Percentiles rank a stretch among this genome's conserved stretches.
Conservation (phyloP, 2,113 vertebrate species). For the Noctilio leporinus region DNA sequence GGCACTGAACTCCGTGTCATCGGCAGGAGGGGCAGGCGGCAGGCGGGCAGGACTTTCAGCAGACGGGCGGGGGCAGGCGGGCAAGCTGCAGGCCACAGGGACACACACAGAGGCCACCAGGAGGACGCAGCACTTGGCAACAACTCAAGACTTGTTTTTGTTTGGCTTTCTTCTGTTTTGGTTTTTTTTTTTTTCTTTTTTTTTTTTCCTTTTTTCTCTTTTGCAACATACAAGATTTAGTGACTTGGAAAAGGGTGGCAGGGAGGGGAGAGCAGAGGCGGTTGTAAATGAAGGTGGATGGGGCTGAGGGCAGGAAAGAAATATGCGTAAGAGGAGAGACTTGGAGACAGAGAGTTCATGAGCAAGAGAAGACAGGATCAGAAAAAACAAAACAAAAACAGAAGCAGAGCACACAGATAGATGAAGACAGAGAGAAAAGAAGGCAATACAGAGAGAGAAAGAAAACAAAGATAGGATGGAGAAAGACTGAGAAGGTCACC, state of each 20-base stretch:
- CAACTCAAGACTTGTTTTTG: slow-evolving; percentile 82
- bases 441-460: not conserved
- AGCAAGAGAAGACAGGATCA: slow-evolving; percentile 49
- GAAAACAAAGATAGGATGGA: slow-evolving; percentile 67
- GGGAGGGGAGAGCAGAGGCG: not conserved
- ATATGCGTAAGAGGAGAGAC: not conserved
- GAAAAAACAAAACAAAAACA: not conserved
- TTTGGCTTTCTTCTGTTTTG: slow-evolving; percentile 71
- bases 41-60: slow-evolving; percentile 87
- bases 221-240: slow-evolving; percentile 79
- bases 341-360: slow-evolving; percentile 25
- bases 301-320: slow-evolving; percentile 40
- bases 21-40: slow-evolving; percentile 49
- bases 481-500: slow-evolving; percentile 63
- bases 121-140: slow-evolving; percentile 89
- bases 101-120: slow-evolving; percentile 93
- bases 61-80: slow-evolving; percentile 72
- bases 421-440: not conserved
- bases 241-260: slow-evolving; percentile 12
- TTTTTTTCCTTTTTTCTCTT: slow-evolving; percentile 78
- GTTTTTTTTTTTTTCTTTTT: slow-evolving; percentile 56
- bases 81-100: slow-evolving; percentile 87
- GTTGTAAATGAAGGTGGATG: slow-evolving; percentile 5
- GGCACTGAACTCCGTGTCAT: slow-evolving; percentile 89
- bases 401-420: not conserved